Base-by-base conservation (phyloP, 2,888 invertebrate genomes). In the Ptychoptera albimana region DNA sequence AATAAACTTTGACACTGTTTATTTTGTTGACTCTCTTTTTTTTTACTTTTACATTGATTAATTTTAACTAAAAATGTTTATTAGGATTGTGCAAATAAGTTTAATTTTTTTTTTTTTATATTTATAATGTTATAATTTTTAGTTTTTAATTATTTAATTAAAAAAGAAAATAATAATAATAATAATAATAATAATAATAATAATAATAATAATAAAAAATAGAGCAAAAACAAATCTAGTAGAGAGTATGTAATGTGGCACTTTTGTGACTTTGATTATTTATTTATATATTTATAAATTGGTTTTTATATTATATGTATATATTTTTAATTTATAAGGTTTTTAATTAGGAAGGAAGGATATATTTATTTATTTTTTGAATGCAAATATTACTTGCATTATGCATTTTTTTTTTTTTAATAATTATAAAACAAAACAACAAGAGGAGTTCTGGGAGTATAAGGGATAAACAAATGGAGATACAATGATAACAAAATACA, bases 161-260 rank as follows among this genome's bases (percentile, higher is more conserved):
- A n/a, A n/a, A n/a, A n/a, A n/a, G n/a, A n/a, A n/a, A n/a, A n/a
- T n/a, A 37, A 44, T 31, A 37, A 44, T 39, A 38, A 44, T 32
- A 38, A 39, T 44, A 39, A 44, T 39, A 39, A 32, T 38, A 39
- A 37, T 39, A 34, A 39, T 43, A n/a, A 39, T 30, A 39, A 44
- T 38, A 32, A 44, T 39, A 44, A 38, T 12, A 32, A 44, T n/a
- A 44, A 44, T 38, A 39, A 44, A 44, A 44, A 38, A 44, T 38
- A 44, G 39, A 34, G 39, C 34, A 39, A 44, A 38, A 39, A 43
- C 29, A 43, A 43, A 44, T 39, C 16, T 39, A 39, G 30, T 39
- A 16, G 13, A 31, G 38, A 23, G 29, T 36, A 23, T 39, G 44
- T 44, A 39, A 44, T 34, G 39, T 44, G 39, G 39, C 16, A 44